Evolutionary conservation across 1,140 invertebrate species (phyloP), one percentile per base, ranked within the genome.

Genomic region (Eueides isabella): DNA sequence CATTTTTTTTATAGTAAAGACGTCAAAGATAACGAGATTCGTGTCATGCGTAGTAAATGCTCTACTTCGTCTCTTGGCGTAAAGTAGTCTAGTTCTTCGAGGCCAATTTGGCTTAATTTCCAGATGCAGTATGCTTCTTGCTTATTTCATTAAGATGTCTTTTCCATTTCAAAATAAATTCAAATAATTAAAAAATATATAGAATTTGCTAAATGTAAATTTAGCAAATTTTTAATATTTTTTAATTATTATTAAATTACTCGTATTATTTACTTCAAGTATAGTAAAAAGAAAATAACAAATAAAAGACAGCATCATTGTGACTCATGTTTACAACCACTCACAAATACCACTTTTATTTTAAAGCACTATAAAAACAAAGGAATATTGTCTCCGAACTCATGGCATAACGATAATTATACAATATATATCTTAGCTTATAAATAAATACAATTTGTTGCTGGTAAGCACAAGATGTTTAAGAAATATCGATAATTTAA

Each of bases 251-350:
- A 38, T 44, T 48, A 23, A 48, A 48, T 23, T 48, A 23, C 35
- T n/a, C n/a, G n/a, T n/a, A n/a, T n/a, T n/a, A n/a, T n/a, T n/a
- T n/a, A n/a, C 41, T 44, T 19, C 0, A 44, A n/a, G 19, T 48
- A 23, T 55, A 19, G 0, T 55, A 55, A 6, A 55, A 55, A 16
- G n/a, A 26, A 55, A 16, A 62, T 29, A 62, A 28, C 28, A 85
- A 90, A 88, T 87, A 81, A 90, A 91, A 92, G 84, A 81, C 76
- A 74, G 33, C 5, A 79, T 74, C 80, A 87, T 90, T 92, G 89
- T 92, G 90, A 92, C 90, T 91, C 89, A 87, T 90, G 88, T 91
- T 92, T 90, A 92, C 85, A 88, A 91, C 86, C 89, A 90, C 87
- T 87, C 91, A 90, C 89, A 90, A 86, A 91, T 89, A 87, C 89